Evolutionary conservation across 2,797 vertebrate species (phyloP).

Genomic region (Clamator glandarius): DNA sequence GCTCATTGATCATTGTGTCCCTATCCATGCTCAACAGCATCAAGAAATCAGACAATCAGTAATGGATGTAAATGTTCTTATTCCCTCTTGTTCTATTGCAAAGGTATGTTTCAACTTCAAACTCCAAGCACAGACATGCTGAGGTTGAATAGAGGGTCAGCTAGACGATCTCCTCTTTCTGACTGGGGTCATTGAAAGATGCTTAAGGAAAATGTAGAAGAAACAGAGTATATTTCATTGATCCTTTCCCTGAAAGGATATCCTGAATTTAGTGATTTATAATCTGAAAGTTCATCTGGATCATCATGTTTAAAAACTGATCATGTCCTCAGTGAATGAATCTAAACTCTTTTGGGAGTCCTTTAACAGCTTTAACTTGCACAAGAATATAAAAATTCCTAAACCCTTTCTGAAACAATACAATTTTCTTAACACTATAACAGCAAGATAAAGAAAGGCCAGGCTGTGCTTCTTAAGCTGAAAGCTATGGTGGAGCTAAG

Average conservation of each 20-base stretch:
- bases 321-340: background rate
- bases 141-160: background rate
- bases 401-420: background rate
- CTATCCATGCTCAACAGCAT: background rate
- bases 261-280: background rate
- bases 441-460: background rate
- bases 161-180: background rate
- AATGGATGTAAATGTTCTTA: background rate
- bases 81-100: background rate
- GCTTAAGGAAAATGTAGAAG: background rate
- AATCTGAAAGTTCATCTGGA: background rate
- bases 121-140: background rate
- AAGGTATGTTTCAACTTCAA: background rate
- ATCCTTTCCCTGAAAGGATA: background rate
- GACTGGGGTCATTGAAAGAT: background rate
- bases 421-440: background rate
- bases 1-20: background rate
- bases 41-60: background rate
- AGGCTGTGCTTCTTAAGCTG: background rate
- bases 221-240: background rate
- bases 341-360: background rate
- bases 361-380: background rate
- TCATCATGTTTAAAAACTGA: background rate
- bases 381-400: background rate
- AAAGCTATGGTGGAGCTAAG: background rate